A percentile compares a stretch with the other conserved stretches of the same genome.
Conservation (phyloP, 2,797 vertebrate species). For the Euthynnus affinis region DNA sequence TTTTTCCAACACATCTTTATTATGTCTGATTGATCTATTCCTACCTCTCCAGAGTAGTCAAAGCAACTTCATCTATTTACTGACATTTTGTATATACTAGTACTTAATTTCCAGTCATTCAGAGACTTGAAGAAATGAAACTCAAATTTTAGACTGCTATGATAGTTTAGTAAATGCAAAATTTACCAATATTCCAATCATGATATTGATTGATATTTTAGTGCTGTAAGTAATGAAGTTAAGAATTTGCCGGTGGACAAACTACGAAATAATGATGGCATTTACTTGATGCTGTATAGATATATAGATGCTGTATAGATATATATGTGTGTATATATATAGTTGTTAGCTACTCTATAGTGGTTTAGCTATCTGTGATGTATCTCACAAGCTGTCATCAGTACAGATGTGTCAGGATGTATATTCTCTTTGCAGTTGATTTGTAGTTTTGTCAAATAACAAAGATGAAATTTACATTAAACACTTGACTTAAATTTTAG, state of each 20-base stretch:
- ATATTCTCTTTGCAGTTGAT: neutral
- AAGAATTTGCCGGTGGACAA: neutral
- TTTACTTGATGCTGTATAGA: neutral
- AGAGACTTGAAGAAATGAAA: neutral
- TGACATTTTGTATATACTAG: neutral
- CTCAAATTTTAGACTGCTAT: neutral
- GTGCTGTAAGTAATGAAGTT: neutral
- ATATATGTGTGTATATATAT: neutral
- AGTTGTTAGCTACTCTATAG: no score
- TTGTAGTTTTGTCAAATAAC: conserved; percentile 18
- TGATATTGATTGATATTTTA: neutral
- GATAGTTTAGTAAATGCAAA: neutral
- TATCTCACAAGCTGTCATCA: neutral
- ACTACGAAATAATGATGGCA: neutral
- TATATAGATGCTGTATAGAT: no score
- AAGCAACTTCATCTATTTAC: neutral
- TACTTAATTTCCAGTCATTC: neutral
- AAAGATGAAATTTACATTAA: conserved; percentile 15
- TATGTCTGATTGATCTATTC: neutral
- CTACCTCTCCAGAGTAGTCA: neutral
- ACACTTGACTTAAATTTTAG: neutral
- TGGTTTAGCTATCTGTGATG: neutral
- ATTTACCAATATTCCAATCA: neutral
- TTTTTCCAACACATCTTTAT: conserved; percentile 2
- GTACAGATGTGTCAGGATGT: neutral